phyloP scores from a whole-genome alignment of 2,113 vertebrate genomes.

The Sapayoa aenigma region DNA sequence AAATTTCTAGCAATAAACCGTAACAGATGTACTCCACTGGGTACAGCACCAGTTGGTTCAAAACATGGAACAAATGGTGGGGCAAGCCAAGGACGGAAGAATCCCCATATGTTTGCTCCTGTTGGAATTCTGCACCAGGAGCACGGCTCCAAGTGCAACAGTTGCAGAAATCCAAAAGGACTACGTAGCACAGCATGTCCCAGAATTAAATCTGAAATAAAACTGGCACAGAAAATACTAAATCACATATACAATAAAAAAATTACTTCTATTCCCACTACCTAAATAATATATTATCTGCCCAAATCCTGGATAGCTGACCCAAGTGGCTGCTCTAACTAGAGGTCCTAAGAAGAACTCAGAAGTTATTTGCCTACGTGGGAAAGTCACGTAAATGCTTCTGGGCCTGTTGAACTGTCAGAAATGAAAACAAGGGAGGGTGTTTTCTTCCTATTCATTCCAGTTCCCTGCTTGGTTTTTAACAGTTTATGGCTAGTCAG shows the following conservation, averaged over 20 bases:
- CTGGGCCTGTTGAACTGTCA: background rate
- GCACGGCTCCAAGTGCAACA: constrained; percentile 49
- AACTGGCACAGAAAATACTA: constrained; percentile 13
- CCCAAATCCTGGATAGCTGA: background rate
- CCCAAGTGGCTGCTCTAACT: background rate
- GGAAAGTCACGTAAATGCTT: constrained; percentile 18
- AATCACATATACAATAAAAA: background rate
- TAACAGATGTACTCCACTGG: constrained; percentile 71
- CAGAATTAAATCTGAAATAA: constrained; percentile 52
- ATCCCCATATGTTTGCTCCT: constrained; percentile 65
- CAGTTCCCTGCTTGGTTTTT: background rate
- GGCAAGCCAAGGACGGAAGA: constrained; percentile 66
- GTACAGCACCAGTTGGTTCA: constrained; percentile 65
- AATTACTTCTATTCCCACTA: background rate
- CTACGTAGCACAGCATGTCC: background rate
- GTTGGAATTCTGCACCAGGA: constrained; percentile 60
- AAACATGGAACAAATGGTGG: constrained; percentile 56
- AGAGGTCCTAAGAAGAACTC: background rate
- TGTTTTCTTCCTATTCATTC: constrained; percentile 3
- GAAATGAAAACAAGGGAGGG: background rate
- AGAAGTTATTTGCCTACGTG: background rate
- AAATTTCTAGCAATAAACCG: constrained; percentile 63
- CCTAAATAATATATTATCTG: background rate
- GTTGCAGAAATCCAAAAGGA: constrained; percentile 63
- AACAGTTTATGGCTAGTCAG: background rate